These are phyloP conservation scores for Sander vitreus DNA, from an alignment of 2,113 vertebrate species.

Conservation along the genomic window DNA sequence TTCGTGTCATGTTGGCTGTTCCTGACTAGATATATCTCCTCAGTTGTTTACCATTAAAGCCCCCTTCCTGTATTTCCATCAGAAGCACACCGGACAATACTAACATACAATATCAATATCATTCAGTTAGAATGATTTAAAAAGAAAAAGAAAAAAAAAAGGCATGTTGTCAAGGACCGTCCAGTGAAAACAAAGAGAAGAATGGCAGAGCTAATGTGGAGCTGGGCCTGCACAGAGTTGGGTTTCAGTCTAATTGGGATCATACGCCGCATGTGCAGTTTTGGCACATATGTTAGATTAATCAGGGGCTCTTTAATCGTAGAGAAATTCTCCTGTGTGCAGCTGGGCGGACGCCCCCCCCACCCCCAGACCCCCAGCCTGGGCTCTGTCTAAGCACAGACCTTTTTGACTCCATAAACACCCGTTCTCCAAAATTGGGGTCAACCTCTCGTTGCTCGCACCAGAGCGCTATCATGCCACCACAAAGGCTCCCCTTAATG, in stretches of 20 bases:
- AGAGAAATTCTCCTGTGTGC: conserved; percentile 84
- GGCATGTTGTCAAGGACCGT: conserved; percentile 85
- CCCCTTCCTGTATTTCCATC: conserved; percentile 68
- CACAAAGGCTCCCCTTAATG: conserved; percentile 81
- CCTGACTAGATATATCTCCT: not conserved
- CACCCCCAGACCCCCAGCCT: conserved; percentile 78
- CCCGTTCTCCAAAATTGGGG: conserved; percentile 84
- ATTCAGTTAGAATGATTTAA: conserved; percentile 66
- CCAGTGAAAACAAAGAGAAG: conserved; percentile 89
- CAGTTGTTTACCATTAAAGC: no score
- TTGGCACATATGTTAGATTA: conserved; percentile 88
- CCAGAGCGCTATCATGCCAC: conserved; percentile 66
- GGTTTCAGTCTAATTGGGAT: conserved; percentile 93
- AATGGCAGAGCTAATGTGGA: conserved; percentile 85
- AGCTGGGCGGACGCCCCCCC: conserved; percentile 80
- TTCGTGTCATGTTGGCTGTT: not conserved
- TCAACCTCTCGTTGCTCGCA: conserved; percentile 77
- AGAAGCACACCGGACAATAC: conserved; percentile 66
- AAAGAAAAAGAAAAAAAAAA: conserved; percentile 37
- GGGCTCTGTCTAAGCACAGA: conserved; percentile 84
- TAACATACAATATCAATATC: conserved; percentile 59
- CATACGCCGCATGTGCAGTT: conserved; percentile 89
- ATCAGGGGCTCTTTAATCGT: conserved; percentile 90
- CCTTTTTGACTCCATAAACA: conserved; percentile 91
- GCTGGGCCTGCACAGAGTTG: conserved; percentile 86